Evolutionary conservation across 2,888 invertebrate species (phyloP), one percentile per base, ranked within the genome.

Genomic region (Perizoma affinitatum): DNA sequence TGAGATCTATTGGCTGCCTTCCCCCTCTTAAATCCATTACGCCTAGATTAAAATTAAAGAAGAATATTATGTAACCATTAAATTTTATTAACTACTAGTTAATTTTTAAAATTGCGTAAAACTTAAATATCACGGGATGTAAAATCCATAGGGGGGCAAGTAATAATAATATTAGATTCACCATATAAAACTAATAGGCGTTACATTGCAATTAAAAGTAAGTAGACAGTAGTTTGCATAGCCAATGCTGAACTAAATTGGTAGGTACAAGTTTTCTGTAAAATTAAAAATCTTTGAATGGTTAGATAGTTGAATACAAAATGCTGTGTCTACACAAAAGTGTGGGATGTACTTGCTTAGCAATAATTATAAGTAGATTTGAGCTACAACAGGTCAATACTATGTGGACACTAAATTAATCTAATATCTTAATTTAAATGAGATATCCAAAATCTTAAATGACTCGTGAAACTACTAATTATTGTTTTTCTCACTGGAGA

Each of bases 81-180:
- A 22, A 22, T 22, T 22, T 64, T 63, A 65, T 67, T 71, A 61
- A 72, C 68, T 71, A 83, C 80, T 77, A 78, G 75, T 71, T 74
- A 82, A 79, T 80, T 86, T 81, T 58, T 11, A 62, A 61, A 60
- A 40, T 60, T 61, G 64, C 64, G 6, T 69, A 61, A 76, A 77
- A 79, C 74, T 75, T 75, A 78, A 75, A 79, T 83, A 84, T 87
- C 83, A 84, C 81, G 72, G 84, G 80, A 79, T 84, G 74, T 69
- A 70, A 74, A 82, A 82, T 85, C 78, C 77, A 65, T 79, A 81
- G 79, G 78, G 78, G 78, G 79, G 79, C 72, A 74, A 78, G 72
- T 76, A 71, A 71, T 75, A 72, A 72, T 53, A 46, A 51, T 61
- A 46, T 44, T 71, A 71, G 70, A 65, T 67, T 66, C 66, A 60